Conservation (phyloP, 2,797 vertebrate species). For the Emys orbicularis region DNA sequence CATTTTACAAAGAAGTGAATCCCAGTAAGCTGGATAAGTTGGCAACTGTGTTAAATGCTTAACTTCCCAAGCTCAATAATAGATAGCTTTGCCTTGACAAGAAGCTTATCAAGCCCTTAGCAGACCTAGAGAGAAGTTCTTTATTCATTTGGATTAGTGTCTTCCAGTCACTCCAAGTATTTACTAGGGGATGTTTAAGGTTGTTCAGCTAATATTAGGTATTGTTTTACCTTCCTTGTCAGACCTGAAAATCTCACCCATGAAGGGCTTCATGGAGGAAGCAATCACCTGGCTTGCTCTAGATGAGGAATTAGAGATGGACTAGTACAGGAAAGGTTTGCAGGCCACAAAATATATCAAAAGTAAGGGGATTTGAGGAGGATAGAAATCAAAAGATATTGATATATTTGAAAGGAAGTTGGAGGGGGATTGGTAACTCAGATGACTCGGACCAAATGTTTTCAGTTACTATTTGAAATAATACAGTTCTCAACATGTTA, state of each 20-base stretch:
- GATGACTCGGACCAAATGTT: not conserved
- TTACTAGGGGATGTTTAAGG: not conserved
- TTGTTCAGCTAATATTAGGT: not conserved
- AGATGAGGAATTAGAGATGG: not conserved
- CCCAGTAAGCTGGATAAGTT: not conserved
- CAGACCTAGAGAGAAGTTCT: not conserved
- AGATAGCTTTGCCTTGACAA: not conserved
- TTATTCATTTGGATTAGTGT: not conserved
- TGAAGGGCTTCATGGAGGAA: not conserved
- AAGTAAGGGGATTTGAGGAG: not conserved
- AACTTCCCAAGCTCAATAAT: not conserved
- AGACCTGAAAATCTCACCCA: not conserved
- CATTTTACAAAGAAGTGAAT: not conserved
- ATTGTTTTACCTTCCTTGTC: not conserved
- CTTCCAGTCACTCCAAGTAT: not conserved
- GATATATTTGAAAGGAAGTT: not conserved
- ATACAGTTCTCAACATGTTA: not conserved
- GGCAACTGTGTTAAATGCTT: conserved; percentile 2
- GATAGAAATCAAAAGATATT: not conserved
- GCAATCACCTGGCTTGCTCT: not conserved
- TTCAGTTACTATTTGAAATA: conserved; percentile 17
- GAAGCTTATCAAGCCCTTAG: not conserved
- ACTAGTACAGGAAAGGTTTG: not conserved
- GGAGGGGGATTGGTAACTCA: not conserved
- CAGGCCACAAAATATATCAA: not conserved